phyloP scores from a whole-genome alignment of 2,113 vertebrate genomes.

The Nannospalax galili region DNA sequence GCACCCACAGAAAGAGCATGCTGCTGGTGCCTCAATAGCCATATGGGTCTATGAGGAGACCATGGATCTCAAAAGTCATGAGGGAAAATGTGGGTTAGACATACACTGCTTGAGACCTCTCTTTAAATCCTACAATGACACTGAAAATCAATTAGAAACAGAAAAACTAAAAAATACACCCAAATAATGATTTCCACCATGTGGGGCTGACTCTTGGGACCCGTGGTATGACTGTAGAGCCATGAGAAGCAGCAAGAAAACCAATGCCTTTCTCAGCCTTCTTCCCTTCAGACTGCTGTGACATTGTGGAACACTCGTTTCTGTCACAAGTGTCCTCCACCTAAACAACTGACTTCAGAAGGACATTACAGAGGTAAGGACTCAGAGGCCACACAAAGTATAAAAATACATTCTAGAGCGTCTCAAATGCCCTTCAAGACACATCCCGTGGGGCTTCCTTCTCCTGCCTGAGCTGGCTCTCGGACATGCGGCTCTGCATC shows the following conservation, averaged over 20 bases:
- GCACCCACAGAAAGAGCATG: background rate
- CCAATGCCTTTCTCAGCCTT: background rate
- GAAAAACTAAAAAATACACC: background rate
- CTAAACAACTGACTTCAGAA: accelerated
- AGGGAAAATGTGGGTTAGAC: background rate
- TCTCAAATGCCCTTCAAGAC: background rate
- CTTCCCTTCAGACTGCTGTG: background rate
- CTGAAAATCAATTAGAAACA: background rate
- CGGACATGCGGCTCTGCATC: no score
- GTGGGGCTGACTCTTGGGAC: background rate
- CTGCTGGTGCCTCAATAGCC: background rate
- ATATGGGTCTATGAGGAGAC: background rate
- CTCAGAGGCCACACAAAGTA: background rate
- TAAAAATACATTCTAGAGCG: background rate
- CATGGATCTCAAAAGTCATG: background rate
- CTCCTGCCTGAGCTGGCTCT: background rate
- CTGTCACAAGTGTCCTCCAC: background rate
- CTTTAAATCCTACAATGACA: background rate
- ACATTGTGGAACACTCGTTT: background rate
- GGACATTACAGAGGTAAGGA: background rate
- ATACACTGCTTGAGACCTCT: background rate
- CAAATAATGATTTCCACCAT: background rate
- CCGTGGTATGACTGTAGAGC: accelerated
- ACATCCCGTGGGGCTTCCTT: background rate
- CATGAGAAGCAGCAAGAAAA: background rate